A percentile compares a stretch with the other conserved stretches of the same genome.
phyloP scores from a whole-genome alignment of 2,888 invertebrate species.

The Drosophila helvetica region DNA sequence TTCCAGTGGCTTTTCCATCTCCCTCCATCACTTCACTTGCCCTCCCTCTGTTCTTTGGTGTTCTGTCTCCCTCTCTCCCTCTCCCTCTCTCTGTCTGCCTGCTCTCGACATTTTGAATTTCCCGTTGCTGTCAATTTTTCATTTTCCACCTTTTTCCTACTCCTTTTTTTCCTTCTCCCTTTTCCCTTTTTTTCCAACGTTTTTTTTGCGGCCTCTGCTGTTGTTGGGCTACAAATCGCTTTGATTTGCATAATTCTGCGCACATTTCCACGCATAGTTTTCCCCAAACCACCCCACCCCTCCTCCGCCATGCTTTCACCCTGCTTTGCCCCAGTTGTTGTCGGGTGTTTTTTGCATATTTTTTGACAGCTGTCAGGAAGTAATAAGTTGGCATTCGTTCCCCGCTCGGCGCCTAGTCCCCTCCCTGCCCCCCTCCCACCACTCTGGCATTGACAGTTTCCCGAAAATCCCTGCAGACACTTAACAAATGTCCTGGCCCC shows the following conservation, averaged over 20 bases:
- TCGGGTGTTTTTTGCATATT: constrained; percentile 73
- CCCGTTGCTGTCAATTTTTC: constrained; percentile 60
- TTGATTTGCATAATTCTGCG: constrained; percentile 79
- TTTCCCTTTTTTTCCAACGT: constrained; percentile 28
- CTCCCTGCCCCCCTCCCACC: constrained; percentile 42
- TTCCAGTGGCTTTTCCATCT: constrained; percentile 13
- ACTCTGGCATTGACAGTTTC: constrained; percentile 75
- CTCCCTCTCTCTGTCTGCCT: constrained; percentile 8
- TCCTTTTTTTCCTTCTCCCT: constrained; percentile 41
- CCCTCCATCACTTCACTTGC: too few species aligned
- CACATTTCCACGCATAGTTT: constrained; percentile 74
- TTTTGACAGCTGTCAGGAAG: constrained; percentile 82
- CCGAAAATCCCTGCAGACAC: constrained; percentile 64
- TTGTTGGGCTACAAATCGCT: constrained; percentile 70
- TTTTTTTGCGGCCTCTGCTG: not conserved
- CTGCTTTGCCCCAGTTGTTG: constrained; percentile 30
- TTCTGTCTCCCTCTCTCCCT: not conserved
- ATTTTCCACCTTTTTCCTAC: constrained; percentile 33
- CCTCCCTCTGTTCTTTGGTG: not conserved
- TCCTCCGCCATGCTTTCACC: not conserved
- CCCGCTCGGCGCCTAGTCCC: constrained; percentile 62
- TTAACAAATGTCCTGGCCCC: constrained; percentile 61
- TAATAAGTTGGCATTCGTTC: constrained; percentile 77
- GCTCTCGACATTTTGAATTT: constrained; percentile 68
- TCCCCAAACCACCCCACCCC: constrained; percentile 15